Evolutionary conservation across 2,113 vertebrate species (phyloP).

Genomic region (Terrapene triunguis): DNA sequence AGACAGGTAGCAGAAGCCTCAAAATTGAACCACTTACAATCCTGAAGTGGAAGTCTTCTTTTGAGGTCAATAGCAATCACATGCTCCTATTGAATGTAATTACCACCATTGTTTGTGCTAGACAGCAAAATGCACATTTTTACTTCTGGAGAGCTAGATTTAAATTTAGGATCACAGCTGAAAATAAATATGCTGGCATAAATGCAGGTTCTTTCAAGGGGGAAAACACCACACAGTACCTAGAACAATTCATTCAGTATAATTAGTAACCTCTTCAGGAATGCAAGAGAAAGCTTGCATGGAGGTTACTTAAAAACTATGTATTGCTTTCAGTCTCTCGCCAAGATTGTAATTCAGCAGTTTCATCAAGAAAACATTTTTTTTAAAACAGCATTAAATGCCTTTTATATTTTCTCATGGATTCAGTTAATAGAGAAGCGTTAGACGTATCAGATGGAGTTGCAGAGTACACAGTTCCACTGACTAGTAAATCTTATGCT

Average conservation of each 20-base stretch:
- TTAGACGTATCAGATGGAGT: not conserved
- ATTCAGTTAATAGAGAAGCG: not conserved
- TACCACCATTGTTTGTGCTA: not conserved
- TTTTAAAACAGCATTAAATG: not conserved
- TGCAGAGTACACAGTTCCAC: accelerated
- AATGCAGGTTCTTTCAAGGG: not conserved
- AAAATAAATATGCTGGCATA: not conserved
- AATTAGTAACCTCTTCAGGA: not conserved
- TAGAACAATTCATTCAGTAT: not conserved
- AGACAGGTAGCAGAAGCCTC: accelerated
- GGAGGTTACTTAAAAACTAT: not conserved
- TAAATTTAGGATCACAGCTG: not conserved
- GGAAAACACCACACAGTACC: accelerated
- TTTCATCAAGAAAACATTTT: not conserved
- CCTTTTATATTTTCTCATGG: not conserved
- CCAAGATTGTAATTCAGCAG: not conserved
- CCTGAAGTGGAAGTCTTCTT: not conserved
- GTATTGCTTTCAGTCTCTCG: not conserved
- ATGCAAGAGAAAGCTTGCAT: not conserved
- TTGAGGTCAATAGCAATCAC: not conserved
- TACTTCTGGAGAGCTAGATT: not conserved
- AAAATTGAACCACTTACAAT: accelerated
- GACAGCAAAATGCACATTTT: not conserved
- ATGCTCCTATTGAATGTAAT: not conserved
- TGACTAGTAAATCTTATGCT: accelerated